Evolutionary conservation across 2,888 invertebrate genomes (phyloP).

Genomic region (Linnaemya vulpina): DNA sequence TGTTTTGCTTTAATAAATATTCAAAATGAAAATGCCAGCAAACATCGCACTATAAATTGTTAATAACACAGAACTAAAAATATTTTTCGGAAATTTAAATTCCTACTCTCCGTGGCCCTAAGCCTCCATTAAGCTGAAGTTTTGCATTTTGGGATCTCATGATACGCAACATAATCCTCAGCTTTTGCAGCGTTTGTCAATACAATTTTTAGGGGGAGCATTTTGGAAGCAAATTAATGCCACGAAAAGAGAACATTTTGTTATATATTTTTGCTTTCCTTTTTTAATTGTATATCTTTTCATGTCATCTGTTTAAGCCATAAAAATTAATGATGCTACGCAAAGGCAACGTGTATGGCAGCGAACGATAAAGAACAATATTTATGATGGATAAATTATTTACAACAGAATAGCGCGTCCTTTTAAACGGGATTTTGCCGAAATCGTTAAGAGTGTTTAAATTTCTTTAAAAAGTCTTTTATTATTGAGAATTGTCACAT

Average conservation of each 20-base stretch:
- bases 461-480: too few species aligned
- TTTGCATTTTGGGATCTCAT: neutral
- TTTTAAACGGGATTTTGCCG: neutral
- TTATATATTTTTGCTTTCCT: slow-evolving; percentile 10
- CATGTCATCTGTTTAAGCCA: slow-evolving; percentile 73
- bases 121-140: slow-evolving; percentile 6
- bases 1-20: too few species aligned
- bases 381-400: neutral
- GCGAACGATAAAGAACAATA: neutral
- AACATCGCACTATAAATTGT: neutral
- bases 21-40: neutral
- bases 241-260: neutral
- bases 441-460: neutral
- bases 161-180: neutral
- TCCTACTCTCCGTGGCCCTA: neutral
- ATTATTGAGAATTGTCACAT: neutral
- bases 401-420: neutral
- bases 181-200: neutral
- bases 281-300: slow-evolving; percentile 44
- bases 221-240: neutral
- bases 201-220: neutral
- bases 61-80: neutral
- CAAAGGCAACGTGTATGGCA: slow-evolving; percentile 6
- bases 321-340: slow-evolving; percentile 74
- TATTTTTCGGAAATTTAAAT: too few species aligned